Percentiles rank a stretch among this genome's conserved stretches.
These are phyloP conservation scores for Mobula birostris DNA, from an alignment of 2,113 vertebrate species.

Conservation along the genomic window DNA sequence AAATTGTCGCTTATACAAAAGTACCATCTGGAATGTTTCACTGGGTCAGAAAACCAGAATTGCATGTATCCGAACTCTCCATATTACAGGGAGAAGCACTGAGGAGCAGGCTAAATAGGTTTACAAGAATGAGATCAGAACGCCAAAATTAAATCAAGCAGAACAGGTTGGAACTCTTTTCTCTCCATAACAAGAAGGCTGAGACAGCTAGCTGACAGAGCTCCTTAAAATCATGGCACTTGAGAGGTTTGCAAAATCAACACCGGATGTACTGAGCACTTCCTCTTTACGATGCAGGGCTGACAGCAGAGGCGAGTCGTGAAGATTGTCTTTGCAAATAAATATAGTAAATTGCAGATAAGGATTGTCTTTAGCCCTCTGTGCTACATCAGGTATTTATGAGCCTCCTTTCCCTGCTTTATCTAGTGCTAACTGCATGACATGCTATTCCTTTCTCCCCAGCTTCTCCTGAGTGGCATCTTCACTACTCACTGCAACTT, in stretches of 20 bases:
- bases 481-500: too few species aligned
- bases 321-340: not conserved
- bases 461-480: too few species aligned
- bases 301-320: too few species aligned
- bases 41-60: not conserved
- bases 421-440: not conserved
- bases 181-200: not conserved
- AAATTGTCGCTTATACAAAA: not conserved
- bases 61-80: not conserved
- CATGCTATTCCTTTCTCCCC: not conserved
- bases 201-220: not conserved
- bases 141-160: not conserved
- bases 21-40: not conserved
- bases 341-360: too few species aligned
- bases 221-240: not conserved
- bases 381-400: too few species aligned
- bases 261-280: not conserved
- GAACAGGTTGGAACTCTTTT: too few species aligned
- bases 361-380: not conserved
- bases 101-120: not conserved
- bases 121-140: not conserved
- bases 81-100: not conserved
- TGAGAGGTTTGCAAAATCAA: not conserved
- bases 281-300: too few species aligned
- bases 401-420: too few species aligned